Base-by-base conservation (phyloP, 2,888 invertebrate genomes). In the Endomychus coccineus region DNA sequence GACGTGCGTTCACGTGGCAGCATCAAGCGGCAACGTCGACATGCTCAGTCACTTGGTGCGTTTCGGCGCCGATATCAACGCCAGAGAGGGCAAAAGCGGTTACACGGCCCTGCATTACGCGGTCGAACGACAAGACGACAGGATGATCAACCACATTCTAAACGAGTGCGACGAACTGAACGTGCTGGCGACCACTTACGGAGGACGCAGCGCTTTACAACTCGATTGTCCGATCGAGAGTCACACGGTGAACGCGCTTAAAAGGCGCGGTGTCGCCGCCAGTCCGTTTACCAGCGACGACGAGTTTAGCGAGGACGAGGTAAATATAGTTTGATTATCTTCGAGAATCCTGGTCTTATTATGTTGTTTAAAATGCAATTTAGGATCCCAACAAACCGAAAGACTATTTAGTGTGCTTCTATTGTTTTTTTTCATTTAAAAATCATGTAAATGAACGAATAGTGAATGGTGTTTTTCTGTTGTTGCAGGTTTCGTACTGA, bases 1-100 rank as follows among this genome's bases (percentile, higher is more conserved):
- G 67, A 83, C 82, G 45, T 87, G 88, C 59, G 75, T 91, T 33
- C 92, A 92, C 61, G 64, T 90, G 51, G 90, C 92, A 19, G 86
- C 87, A 10, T 68, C 75, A 36, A 72, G 75, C 16, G 83, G 84
- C 3, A 77, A 87, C 54, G 68, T 82, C 34, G 79, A 83, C 27
- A 71, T 86, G 12, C 67, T 91, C 27, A 74, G 80, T 46, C 76
- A 80, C 45, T 72, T 92, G 21, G 71, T 86, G 22, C 74, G 75
- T 59, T 77, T 78, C 57, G 87, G 89, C 30, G 91, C 89, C 2
- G 80, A 92, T 61, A 74, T 91, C 35, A 88, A 91, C 64, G 81
- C 83, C 30, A 74, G 77, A 62, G 89, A 90, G 61, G 83, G 82
- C 2, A 74, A 83, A 55, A 74, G 78, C 3, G 90, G 90, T 0